phyloP scores from a whole-genome alignment of 1,140 invertebrate species.

The Scaptomyza hsui region DNA sequence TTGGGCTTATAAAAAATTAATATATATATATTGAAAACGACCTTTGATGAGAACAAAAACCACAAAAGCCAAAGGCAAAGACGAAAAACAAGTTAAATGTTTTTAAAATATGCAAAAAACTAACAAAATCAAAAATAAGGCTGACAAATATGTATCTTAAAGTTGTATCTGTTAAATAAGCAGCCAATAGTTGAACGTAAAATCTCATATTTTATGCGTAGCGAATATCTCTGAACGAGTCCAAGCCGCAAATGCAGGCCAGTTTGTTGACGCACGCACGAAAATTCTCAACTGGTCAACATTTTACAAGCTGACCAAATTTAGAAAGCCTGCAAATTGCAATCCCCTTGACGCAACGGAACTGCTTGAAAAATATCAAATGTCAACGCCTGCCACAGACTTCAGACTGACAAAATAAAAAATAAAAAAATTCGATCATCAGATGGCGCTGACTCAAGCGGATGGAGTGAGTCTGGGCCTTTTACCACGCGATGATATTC shows the following conservation, averaged over 20 bases:
- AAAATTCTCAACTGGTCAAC: slow-evolving; percentile 9
- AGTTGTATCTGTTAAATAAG: slow-evolving; percentile 14
- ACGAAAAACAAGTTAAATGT: slow-evolving; percentile 74
- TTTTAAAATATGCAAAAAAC: slow-evolving; percentile 67
- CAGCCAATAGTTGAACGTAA: slow-evolving; percentile 24
- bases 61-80: slow-evolving; percentile 35
- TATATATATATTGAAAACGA: slow-evolving; percentile 47
- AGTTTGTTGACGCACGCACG: slow-evolving; percentile 5
- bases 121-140: slow-evolving; percentile 49
- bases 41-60: slow-evolving; percentile 76
- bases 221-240: background rate
- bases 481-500: slow-evolving; percentile 7
- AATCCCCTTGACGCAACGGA: slow-evolving; percentile 27
- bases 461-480: slow-evolving; percentile 8
- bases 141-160: slow-evolving; percentile 42
- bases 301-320: slow-evolving; percentile 51
- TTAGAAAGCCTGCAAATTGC: slow-evolving; percentile 69
- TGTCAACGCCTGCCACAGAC: slow-evolving; percentile 41
- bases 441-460: slow-evolving; percentile 24
- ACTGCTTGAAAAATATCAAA: slow-evolving; percentile 46
- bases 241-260: background rate
- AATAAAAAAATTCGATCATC: slow-evolving; percentile 1
- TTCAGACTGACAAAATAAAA: background rate
- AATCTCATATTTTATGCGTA: slow-evolving; percentile 28
- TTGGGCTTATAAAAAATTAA: slow-evolving; percentile 21